phyloP scores from a whole-genome alignment of 2,113 vertebrate species.

The Numenius arquata region DNA sequence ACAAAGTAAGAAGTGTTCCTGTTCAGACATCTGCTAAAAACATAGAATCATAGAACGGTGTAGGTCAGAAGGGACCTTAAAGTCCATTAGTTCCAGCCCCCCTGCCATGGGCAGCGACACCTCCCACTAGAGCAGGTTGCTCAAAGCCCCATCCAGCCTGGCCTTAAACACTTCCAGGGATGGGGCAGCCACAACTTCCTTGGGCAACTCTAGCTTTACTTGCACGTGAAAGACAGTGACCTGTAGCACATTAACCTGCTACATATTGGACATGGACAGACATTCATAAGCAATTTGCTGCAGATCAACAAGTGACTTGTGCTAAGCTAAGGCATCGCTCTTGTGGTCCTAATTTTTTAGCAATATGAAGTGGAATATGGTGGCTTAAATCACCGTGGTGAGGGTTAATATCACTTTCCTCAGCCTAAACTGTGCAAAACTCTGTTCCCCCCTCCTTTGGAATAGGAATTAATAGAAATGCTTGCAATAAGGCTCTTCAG shows the following conservation, averaged over 20 bases:
- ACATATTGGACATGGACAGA: not conserved
- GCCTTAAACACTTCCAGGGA: too few species aligned
- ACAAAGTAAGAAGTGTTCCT: not conserved
- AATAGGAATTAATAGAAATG: not conserved
- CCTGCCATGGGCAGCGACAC: too few species aligned
- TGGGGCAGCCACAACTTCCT: too few species aligned
- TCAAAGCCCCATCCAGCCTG: too few species aligned
- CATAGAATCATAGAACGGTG: too few species aligned
- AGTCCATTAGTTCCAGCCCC: too few species aligned
- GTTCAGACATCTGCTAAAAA: not conserved
- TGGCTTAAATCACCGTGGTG: not conserved
- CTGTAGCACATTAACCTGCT: not conserved
- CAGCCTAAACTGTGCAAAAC: not conserved
- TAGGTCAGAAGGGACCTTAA: too few species aligned
- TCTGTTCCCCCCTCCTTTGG: not conserved
- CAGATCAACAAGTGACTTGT: not conserved
- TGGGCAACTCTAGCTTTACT: not conserved
- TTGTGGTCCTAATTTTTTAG: rapidly evolving
- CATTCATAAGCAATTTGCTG: not conserved
- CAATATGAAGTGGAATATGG: not conserved
- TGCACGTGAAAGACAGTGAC: not conserved
- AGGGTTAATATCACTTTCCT: not conserved
- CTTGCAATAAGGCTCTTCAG: not conserved
- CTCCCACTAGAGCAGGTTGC: too few species aligned
- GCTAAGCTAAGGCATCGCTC: not conserved